Evolutionary conservation across 2,797 vertebrate genomes (phyloP).

Genomic region (Anomalospiza imberbis): DNA sequence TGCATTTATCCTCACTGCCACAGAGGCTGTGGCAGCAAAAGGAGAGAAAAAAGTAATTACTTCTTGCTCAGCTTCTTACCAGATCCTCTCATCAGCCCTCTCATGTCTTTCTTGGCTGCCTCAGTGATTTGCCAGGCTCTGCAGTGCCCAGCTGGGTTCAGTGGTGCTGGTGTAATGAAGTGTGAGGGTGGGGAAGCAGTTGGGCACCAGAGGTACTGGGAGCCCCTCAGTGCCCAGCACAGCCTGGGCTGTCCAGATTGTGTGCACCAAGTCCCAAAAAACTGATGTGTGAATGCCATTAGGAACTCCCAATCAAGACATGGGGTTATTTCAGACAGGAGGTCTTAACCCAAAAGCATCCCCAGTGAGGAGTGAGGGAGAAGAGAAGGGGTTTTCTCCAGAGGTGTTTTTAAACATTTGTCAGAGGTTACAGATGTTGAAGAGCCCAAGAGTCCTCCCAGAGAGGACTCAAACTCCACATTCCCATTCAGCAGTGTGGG

Average conservation of each 20-base stretch:
- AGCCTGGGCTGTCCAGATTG: background rate
- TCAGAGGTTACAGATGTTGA: background rate
- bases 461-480: background rate
- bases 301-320: background rate
- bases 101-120: background rate
- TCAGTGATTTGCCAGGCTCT: fast-evolving
- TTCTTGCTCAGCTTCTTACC: constrained; percentile 32
- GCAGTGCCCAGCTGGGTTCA: background rate
- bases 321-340: background rate
- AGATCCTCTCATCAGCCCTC: constrained; percentile 4
- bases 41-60: constrained; percentile 28
- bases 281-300: background rate
- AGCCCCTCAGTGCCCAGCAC: background rate
- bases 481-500: background rate
- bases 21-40: background rate
- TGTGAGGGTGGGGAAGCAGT: background rate
- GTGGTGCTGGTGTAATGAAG: background rate
- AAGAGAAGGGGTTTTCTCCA: background rate
- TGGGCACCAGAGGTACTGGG: background rate
- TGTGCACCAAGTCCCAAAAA: fast-evolving
- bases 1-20: background rate
- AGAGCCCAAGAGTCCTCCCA: fast-evolving
- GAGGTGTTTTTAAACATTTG: background rate
- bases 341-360: background rate
- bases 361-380: background rate